A percentile compares a stretch with the other conserved stretches of the same genome.
These are phyloP conservation scores for Orthosia incerta DNA, from an alignment of 2,888 invertebrate genomes.

Conservation along the genomic window DNA sequence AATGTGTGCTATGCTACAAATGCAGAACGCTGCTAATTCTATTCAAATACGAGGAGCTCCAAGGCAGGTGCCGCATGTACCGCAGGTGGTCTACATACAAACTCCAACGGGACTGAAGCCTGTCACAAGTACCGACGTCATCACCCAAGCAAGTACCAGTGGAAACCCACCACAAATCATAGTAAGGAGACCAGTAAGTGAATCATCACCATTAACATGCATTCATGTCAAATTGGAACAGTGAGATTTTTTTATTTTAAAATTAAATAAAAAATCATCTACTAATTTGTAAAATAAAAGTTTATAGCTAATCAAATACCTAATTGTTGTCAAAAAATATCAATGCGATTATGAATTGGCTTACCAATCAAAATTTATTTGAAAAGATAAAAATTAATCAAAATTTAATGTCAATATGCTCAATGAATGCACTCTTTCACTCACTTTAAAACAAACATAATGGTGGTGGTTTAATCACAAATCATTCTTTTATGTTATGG, in stretches of 20 bases:
- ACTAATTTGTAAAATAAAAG: slow-evolving; percentile 25
- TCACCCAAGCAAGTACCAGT: slow-evolving; percentile 88
- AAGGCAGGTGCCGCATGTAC: slow-evolving; percentile 89
- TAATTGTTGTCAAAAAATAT: slow-evolving; percentile 25
- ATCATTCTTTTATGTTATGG: slow-evolving; percentile 32
- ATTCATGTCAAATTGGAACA: slow-evolving; percentile 58
- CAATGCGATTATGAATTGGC: slow-evolving; percentile 49
- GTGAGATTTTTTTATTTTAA: slow-evolving; percentile 47
- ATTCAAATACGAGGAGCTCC: slow-evolving; percentile 83
- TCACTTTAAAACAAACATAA: slow-evolving; percentile 51
- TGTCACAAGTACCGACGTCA: slow-evolving; percentile 86
- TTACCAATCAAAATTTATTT: slow-evolving; percentile 23
- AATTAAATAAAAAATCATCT: slow-evolving; percentile 4
- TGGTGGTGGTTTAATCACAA: slow-evolving; percentile 63
- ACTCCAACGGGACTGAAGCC: slow-evolving; percentile 89
- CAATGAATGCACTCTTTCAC: slow-evolving; percentile 59
- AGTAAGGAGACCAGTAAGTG: slow-evolving; percentile 89
- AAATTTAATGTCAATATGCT: slow-evolving; percentile 12
- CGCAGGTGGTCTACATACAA: slow-evolving; percentile 92
- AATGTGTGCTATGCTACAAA: slow-evolving; percentile 78
- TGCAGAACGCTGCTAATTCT: slow-evolving; percentile 83
- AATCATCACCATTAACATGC: slow-evolving; percentile 70
- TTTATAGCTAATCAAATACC: slow-evolving; percentile 32
- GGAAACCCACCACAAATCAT: slow-evolving; percentile 89
- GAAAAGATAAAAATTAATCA: slow-evolving; percentile 23